Evolutionary conservation across 2,113 vertebrate genomes (phyloP), one percentile per base, ranked within the genome.

Genomic region (Morone chrysops): DNA sequence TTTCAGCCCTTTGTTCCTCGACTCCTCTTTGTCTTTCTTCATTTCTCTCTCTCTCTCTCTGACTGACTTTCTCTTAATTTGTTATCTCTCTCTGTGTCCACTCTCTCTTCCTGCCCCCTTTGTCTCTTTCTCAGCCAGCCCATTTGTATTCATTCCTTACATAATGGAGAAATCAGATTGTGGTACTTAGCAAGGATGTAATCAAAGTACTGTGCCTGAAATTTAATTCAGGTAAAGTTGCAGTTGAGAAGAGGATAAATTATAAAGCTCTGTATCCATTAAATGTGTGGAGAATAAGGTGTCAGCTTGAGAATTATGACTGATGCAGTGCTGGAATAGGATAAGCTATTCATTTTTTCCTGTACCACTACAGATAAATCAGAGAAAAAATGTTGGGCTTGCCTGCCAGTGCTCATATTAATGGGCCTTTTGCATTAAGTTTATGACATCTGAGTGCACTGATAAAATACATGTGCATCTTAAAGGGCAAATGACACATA

Each of bases 401-500:
- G 4, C 61, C 81, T 68, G 69, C 67, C 80, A 83, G 69, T 47
- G 71, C 69, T 90, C 76, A 78, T 74, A 85, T 79, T 82, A 88
- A 91, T 76, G 82, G 73, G 51, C 68, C 76, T 87, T 85, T 78
- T 83, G 79, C 87, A 83, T 92, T 90, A 92, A 38, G 87, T 92
- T 88, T 86, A 92, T 86, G 89, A 83, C 77, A 73, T 75, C 82
- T 73, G 80, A 90, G 85, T 79, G 81, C 69, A 62, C 69, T 43
- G 75, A 86, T 86, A 73, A 86, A 86, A 88, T 80, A 85, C 81
- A 90, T 54, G 69, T 65, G 70, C 76, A 89, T 83, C 80, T 63
- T 79, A 90, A 88, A 90, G 81, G 87, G 80, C 86, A 86, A 80
- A 87, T 50, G 78, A 89, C 83, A 84, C 76, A 74, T 78, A 84